Evolutionary conservation across 1,140 invertebrate species (phyloP).

Genomic region (Drosophila bipectinata): DNA sequence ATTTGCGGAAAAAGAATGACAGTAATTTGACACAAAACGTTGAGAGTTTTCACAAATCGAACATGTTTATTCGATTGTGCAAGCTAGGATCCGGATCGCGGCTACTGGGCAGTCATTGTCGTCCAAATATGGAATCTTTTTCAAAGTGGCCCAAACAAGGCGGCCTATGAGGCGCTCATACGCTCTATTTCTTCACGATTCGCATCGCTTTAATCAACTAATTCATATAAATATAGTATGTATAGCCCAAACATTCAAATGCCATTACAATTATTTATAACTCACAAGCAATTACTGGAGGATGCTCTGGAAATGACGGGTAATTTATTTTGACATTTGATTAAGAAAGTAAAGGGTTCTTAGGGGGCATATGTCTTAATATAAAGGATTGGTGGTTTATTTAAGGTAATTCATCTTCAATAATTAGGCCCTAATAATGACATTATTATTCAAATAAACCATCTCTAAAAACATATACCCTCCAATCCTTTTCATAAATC

Average conservation of each 20-base stretch:
- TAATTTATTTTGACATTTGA: not conserved
- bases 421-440: no score
- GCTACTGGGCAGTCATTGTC: conserved; percentile 42
- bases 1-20: conserved; percentile 62
- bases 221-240: conserved; percentile 28
- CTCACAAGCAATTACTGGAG: conserved; percentile 1
- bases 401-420: no score
- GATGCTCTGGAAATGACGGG: not conserved
- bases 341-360: not conserved
- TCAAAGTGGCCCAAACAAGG: conserved; percentile 44
- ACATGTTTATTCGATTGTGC: conserved; percentile 68
- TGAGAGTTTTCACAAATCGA: conserved; percentile 55
- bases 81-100: conserved; percentile 15
- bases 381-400: not conserved
- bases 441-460: no score
- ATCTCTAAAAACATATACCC: no score
- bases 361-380: not conserved
- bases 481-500: no score
- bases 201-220: conserved; percentile 30
- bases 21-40: conserved; percentile 74
- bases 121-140: conserved; percentile 55
- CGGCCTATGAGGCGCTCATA: conserved; percentile 29
- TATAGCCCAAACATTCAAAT: conserved; percentile 22
- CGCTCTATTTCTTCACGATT: conserved; percentile 30
- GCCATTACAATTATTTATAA: conserved; percentile 15